These are phyloP conservation scores for Amphiprion percula DNA, from an alignment of 2,113 vertebrate genomes.

Conservation along the genomic window DNA sequence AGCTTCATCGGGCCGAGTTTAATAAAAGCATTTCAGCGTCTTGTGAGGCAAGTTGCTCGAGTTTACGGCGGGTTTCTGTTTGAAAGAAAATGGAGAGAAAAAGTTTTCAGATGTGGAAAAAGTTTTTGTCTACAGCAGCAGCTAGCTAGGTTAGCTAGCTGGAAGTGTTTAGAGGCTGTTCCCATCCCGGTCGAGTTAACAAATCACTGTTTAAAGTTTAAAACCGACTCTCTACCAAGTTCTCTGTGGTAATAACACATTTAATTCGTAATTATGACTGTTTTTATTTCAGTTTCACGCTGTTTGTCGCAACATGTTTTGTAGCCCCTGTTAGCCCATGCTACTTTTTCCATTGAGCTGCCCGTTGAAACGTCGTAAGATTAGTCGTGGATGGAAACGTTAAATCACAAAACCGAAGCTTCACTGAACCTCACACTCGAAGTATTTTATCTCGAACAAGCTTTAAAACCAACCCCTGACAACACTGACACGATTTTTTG, in stretches of 20 bases:
- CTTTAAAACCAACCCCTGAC: not conserved
- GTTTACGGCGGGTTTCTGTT: not conserved
- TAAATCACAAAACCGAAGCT: constrained; percentile 45
- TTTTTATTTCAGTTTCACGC: constrained; percentile 20
- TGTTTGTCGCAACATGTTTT: constrained; percentile 51
- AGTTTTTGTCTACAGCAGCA: constrained; percentile 57
- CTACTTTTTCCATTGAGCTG: constrained; percentile 76
- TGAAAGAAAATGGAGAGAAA: constrained; percentile 24
- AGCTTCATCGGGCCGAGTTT: not conserved
- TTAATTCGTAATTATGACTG: not conserved
- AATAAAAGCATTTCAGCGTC: not conserved
- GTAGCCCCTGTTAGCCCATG: constrained; percentile 51
- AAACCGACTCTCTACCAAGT: not conserved
- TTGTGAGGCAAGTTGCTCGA: not conserved
- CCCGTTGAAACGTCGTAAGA: constrained; percentile 58
- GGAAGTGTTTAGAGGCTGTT: constrained; percentile 40
- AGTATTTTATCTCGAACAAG: not conserved
- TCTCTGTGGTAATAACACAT: not conserved
- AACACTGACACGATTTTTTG: not conserved
- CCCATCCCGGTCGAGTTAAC: constrained; percentile 5
- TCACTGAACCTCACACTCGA: not conserved
- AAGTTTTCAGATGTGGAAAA: constrained; percentile 71
- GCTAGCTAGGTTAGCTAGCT: constrained; percentile 55
- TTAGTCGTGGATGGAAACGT: constrained; percentile 60
- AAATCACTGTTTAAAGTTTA: not conserved